Evolutionary conservation across 2,888 invertebrate species (phyloP).

Genomic region (Netelia inedita): DNA sequence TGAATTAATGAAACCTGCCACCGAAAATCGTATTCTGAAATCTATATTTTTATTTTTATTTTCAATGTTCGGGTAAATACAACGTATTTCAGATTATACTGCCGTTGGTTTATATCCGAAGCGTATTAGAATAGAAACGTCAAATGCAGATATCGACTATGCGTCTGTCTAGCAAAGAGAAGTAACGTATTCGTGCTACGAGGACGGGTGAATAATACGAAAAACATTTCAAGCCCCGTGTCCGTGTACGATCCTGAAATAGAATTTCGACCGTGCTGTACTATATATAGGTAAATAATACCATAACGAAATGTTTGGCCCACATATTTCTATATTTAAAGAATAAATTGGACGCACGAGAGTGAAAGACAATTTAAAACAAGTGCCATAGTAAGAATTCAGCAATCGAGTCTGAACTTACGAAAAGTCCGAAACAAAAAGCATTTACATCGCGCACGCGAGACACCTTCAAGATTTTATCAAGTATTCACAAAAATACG

Average conservation of each 20-base stretch:
- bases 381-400: background rate
- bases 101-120: constrained; percentile 63
- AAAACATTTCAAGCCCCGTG: constrained; percentile 37
- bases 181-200: constrained; percentile 51
- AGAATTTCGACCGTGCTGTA: constrained; percentile 56
- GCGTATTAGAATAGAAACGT: constrained; percentile 78
- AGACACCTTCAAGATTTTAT: no score
- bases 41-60: no score
- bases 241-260: constrained; percentile 11
- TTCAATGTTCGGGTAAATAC: background rate
- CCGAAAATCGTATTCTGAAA: background rate
- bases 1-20: background rate
- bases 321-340: background rate
- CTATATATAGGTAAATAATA: background rate
- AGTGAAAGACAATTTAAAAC: background rate
- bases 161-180: constrained; percentile 52
- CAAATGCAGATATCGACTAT: constrained; percentile 74
- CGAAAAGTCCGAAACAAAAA: no score
- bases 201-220: constrained; percentile 66
- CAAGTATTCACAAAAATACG: no score
- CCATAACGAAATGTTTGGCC: background rate
- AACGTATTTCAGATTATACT: constrained; percentile 72
- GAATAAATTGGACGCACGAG: background rate
- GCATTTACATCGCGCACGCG: no score
- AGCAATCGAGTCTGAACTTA: no score